Percentiles rank a stretch among this genome's conserved stretches.
Evolutionary conservation across 2,888 invertebrate species (phyloP).

Genomic region (Epinotia brunnichana): DNA sequence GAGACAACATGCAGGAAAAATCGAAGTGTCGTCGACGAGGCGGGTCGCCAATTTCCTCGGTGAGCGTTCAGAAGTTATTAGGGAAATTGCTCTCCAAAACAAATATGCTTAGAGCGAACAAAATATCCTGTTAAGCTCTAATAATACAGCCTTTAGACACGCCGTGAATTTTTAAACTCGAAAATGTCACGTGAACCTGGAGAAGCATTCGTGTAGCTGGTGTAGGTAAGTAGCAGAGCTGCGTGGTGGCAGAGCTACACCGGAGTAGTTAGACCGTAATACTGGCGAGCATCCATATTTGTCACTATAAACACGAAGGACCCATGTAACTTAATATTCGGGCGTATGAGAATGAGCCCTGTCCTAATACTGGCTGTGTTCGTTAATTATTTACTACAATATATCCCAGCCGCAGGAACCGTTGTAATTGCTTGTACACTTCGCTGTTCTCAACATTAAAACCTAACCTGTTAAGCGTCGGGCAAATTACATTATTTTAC

Average conservation of each 20-base stretch:
- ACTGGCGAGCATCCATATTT: conserved; percentile 61
- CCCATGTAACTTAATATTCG: conserved; percentile 49
- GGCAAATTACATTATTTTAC: conserved; percentile 40
- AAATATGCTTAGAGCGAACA: conserved; percentile 57
- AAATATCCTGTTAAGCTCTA: conserved; percentile 55
- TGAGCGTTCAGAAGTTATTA: conserved; percentile 65
- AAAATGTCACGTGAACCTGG: conserved; percentile 48
- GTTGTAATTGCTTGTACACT: conserved; percentile 67
- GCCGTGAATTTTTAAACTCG: conserved; percentile 61
- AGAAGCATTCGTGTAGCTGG: background rate
- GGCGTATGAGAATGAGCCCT: conserved; percentile 54
- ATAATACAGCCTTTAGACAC: conserved; percentile 47
- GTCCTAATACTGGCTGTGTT: conserved; percentile 65
- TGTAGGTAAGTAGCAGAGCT: no score
- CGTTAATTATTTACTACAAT: conserved; percentile 73
- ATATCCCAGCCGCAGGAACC: conserved; percentile 59
- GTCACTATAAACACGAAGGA: conserved; percentile 66
- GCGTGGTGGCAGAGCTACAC: conserved; percentile 47
- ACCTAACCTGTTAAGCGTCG: conserved; percentile 35
- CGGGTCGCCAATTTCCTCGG: conserved; percentile 67
- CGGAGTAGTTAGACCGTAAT: conserved; percentile 50
- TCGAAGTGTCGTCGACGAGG: conserved; percentile 60
- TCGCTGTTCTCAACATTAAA: conserved; percentile 55
- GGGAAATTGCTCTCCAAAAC: conserved; percentile 67
- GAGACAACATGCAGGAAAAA: conserved; percentile 58